Conservation (phyloP, 2,797 vertebrate species). For the Novumbra hubbsi region DNA sequence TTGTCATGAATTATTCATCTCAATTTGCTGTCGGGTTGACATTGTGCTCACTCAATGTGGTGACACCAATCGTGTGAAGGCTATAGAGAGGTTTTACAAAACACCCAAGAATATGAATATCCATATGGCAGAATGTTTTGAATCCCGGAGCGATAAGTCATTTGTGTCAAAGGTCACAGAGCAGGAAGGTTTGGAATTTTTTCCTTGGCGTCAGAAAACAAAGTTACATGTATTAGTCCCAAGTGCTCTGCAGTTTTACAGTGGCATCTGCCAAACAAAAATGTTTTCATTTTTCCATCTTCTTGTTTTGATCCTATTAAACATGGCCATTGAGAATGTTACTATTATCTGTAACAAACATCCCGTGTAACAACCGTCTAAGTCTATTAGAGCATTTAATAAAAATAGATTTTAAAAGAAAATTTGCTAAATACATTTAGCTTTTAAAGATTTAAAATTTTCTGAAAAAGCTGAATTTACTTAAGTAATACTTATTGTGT, state of each 20-base stretch:
- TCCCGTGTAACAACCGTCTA: too few relatives aligned
- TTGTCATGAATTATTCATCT: neutral
- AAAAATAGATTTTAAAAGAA: too few relatives aligned
- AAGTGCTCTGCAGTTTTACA: neutral
- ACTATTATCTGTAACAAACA: too few relatives aligned
- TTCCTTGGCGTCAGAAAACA: slow-evolving; percentile 36
- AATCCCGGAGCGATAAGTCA: slow-evolving; percentile 54
- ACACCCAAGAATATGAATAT: slow-evolving; percentile 44
- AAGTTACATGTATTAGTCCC: neutral
- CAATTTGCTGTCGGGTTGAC: slow-evolving; percentile 25
- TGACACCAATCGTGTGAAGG: slow-evolving; percentile 3
- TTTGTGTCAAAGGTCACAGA: slow-evolving; percentile 62
- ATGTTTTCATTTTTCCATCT: too few relatives aligned
- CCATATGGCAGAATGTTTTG: slow-evolving; percentile 56
- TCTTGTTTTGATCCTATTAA: too few relatives aligned
- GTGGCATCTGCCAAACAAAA: too few relatives aligned
- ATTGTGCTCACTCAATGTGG: slow-evolving; percentile 1
- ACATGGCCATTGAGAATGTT: too few relatives aligned
- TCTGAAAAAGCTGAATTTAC: too few relatives aligned
- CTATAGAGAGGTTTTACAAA: slow-evolving; percentile 27
- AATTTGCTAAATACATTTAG: too few relatives aligned
- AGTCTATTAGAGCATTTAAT: too few relatives aligned
- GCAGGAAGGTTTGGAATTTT: slow-evolving; percentile 71
- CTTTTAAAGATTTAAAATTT: too few relatives aligned
- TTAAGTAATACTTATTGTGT: too few relatives aligned